Conservation (phyloP, 92 coral and sea anemone genomes). For the Muricea muricata region DNA sequence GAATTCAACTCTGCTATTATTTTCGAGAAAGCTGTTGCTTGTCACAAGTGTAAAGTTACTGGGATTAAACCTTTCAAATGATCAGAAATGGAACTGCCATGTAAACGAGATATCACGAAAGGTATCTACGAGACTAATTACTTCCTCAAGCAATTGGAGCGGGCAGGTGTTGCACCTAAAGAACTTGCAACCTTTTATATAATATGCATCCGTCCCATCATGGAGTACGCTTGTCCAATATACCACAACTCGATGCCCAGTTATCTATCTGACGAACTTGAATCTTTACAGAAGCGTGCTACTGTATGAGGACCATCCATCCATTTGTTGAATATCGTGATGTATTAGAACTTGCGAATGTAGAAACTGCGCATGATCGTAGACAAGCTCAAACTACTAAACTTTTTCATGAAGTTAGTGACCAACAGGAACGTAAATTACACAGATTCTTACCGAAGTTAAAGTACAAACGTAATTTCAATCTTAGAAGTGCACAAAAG, state of each 20-base stretch:
- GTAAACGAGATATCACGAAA: constrained; percentile 24
- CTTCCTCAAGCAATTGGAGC: constrained; percentile 6
- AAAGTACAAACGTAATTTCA: constrained; percentile 11
- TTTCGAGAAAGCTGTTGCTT: constrained; percentile 21
- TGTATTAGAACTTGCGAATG: constrained; percentile 30
- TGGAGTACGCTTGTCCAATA: constrained; percentile 34
- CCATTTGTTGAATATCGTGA: constrained; percentile 32
- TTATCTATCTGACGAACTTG: constrained; percentile 29
- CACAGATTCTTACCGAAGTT: constrained; percentile 7
- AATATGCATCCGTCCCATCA: constrained; percentile 46
- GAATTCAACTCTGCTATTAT: constrained; percentile 25
- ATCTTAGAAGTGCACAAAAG: background rate
- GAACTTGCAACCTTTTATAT: background rate
- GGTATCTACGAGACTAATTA: no score
- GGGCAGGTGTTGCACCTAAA: constrained; percentile 20
- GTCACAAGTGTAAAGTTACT: constrained; percentile 39
- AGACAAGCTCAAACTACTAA: constrained; percentile 32
- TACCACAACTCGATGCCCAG: constrained; percentile 39
- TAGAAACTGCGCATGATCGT: constrained; percentile 2
- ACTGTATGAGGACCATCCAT: constrained; percentile 9
- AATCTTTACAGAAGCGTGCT: constrained; percentile 42
- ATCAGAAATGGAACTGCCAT: constrained; percentile 48
- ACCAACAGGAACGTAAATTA: background rate
- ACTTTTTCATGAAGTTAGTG: constrained; percentile 25
- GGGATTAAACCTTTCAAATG: constrained; percentile 27